A percentile compares a stretch with the other conserved stretches of the same genome.
Conservation (phyloP, 2,888 invertebrate species). For the Drosophila demipolita region DNA sequence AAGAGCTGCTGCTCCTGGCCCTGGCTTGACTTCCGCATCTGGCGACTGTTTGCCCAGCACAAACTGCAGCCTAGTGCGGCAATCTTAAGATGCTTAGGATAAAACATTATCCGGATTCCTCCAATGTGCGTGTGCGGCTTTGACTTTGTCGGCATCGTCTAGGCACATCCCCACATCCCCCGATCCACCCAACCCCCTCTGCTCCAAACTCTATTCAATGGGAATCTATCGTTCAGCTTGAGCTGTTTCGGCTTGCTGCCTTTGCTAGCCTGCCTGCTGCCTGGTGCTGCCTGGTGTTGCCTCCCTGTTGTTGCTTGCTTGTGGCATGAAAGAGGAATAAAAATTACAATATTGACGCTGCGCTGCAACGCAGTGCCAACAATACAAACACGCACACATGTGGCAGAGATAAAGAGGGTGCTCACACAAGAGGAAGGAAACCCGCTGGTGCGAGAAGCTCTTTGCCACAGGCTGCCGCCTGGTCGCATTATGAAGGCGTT, state of each 20-base stretch:
- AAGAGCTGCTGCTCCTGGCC: slow-evolving; percentile 14
- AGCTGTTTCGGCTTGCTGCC: slow-evolving; percentile 25
- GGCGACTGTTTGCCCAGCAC: slow-evolving; percentile 63
- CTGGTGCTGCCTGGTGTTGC: slow-evolving; percentile 27
- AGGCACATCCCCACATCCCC: background rate
- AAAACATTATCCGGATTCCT: slow-evolving; percentile 80
- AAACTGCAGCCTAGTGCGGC: slow-evolving; percentile 62
- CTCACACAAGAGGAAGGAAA: slow-evolving; percentile 37
- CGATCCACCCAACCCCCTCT: background rate
- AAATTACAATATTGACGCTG: slow-evolving; percentile 77
- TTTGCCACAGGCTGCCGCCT: slow-evolving; percentile 56
- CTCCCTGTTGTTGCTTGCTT: slow-evolving; percentile 41
- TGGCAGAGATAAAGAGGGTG: slow-evolving; percentile 19
- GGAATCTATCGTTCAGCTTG: slow-evolving; percentile 58
- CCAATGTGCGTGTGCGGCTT: slow-evolving; percentile 75
- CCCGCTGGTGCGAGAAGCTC: slow-evolving; percentile 56
- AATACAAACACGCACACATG: slow-evolving; percentile 47
- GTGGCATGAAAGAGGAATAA: slow-evolving; percentile 75
- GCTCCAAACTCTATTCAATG: slow-evolving; percentile 44
- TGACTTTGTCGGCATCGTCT: slow-evolving; percentile 57
- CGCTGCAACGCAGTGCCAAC: slow-evolving; percentile 60
- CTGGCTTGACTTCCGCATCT: slow-evolving; percentile 67
- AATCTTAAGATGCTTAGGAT: slow-evolving; percentile 64
- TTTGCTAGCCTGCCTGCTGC: slow-evolving; percentile 32
- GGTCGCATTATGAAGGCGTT: slow-evolving; percentile 36